These are phyloP conservation scores for Hestina assimilis DNA, from an alignment of 1,140 invertebrate species.

Conservation along the genomic window DNA sequence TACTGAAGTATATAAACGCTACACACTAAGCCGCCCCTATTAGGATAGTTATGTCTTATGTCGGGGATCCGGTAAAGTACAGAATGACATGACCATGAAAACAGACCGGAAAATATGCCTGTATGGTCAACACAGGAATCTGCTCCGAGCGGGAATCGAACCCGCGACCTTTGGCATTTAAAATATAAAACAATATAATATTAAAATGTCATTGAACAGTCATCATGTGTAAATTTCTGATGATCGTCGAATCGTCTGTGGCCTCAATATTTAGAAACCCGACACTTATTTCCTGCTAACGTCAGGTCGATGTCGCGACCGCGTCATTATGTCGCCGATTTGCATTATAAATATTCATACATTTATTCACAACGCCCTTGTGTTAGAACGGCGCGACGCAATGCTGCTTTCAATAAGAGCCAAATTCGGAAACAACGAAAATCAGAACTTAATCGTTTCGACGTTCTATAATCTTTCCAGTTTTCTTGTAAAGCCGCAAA, in stretches of 20 bases:
- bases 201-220: conserved; percentile 16
- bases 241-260: conserved; percentile 27
- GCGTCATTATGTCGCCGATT: conserved; percentile 54
- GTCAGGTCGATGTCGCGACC: conserved; percentile 41
- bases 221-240: conserved; percentile 13
- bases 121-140: too few relatives aligned
- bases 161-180: background rate
- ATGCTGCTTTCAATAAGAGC: conserved; percentile 13
- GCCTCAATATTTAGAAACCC: conserved; percentile 36
- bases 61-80: too few relatives aligned
- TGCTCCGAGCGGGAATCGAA: too few relatives aligned
- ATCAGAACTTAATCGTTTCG: conserved; percentile 19
- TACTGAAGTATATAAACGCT: too few relatives aligned
- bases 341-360: conserved; percentile 35
- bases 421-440: conserved; percentile 16
- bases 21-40: too few relatives aligned
- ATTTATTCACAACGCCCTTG: conserved; percentile 48
- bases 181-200: background rate
- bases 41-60: too few relatives aligned
- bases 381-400: conserved; percentile 8
- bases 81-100: too few relatives aligned
- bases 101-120: too few relatives aligned
- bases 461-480: conserved; percentile 18
- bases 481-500: conserved; percentile 42
- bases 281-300: conserved; percentile 62